Evolutionary conservation across 2,113 vertebrate genomes (phyloP), one percentile per base, ranked within the genome.

Genomic region (Empidonax traillii): DNA sequence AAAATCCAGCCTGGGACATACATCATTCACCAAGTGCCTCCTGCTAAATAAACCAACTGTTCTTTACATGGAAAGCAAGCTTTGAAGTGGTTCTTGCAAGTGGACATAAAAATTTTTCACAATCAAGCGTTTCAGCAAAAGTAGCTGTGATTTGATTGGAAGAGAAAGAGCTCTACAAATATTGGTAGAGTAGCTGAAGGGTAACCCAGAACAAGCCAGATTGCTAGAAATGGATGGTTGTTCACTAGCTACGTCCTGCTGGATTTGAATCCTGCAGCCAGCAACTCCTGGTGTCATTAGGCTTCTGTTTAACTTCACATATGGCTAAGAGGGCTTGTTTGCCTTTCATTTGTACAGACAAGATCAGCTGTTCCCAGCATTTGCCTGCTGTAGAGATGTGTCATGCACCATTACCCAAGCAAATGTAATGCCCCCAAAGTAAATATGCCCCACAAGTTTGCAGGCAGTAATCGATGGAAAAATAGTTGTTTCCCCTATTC

Each of bases 401-500:
- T 94, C 96, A 97, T 33, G 97, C 92, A 5, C 96, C 97, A 98
- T 98, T 98, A 97, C 97, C 97, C 97, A 93, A 94, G 96, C 96
- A 97, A 98, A 98, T 95, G 96, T 96, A 97, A 97, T 98, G 94
- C 84, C 97, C 85, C 87, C 95, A 97, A 97, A 98, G 97, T 92
- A 98, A 98, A 98, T 87, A 98, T 79, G 73, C 56, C 67, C 95
- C 17, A 18, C 75, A 90, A 97, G 94, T 76, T 86, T 65, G n/a
- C 87, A 69, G 95, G 93, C 94, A 95, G 97, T 97, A 97, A 97
- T 92, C 73, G 96, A 96, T 51, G 92, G 95, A 93, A 98, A 97
- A 98, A 96, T 97, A 98, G 97, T 97, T 98, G 98, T 98, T 98
- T 91, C 91, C 85, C 96, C 92, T 97, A 93, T 96, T 94, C 74